These are phyloP conservation scores for Caracal caracal DNA, from an alignment of 2,113 vertebrate genomes.

Conservation along the genomic window DNA sequence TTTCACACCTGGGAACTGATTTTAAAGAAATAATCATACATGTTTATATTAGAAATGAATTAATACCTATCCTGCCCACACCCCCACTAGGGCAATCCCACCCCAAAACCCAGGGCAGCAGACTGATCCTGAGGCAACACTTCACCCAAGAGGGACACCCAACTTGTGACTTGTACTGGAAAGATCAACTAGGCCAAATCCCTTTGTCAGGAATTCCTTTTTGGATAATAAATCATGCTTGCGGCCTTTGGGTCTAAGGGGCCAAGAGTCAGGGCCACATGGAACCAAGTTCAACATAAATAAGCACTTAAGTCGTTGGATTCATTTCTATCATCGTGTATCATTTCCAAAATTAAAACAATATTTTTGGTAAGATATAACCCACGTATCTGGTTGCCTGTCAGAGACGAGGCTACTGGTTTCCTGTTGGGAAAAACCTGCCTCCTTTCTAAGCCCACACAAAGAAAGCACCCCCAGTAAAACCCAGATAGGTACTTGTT, in stretches of 20 bases:
- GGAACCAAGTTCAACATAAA: background rate
- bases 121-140: background rate
- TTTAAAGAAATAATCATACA: background rate
- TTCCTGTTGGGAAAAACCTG: constrained; percentile 7
- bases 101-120: background rate
- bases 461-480: constrained; percentile 45
- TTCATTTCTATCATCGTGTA: background rate
- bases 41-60: background rate
- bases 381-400: background rate
- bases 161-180: background rate
- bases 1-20: background rate
- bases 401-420: background rate
- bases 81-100: background rate
- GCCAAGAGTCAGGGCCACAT: background rate
- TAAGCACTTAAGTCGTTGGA: background rate
- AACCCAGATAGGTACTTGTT: constrained; percentile 45
- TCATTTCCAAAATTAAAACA: constrained; percentile 30
- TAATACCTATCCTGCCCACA: background rate
- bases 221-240: background rate
- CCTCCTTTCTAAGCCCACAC: constrained; percentile 34
- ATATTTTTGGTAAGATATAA: background rate
- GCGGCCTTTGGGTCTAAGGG: background rate
- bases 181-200: background rate
- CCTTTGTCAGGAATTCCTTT: background rate
- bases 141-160: background rate